Evolutionary conservation across 2,888 invertebrate genomes (phyloP), one percentile per base, ranked within the genome.

Genomic region (Serripes groenlandicus): DNA sequence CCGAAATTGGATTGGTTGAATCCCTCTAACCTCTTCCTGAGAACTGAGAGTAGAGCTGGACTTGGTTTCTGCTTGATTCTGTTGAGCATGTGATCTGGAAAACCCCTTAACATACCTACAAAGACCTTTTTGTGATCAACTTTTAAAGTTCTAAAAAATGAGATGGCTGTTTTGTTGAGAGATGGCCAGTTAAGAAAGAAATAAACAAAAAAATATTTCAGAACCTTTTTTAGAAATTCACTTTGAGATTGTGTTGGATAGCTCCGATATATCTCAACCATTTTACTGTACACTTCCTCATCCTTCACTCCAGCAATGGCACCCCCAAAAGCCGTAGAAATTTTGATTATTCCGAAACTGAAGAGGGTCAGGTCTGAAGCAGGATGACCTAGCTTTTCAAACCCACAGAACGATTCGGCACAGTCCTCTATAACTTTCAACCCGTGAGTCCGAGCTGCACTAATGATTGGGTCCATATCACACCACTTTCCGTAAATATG

Each of bases 321-420:
- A 23, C 95, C 95, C 30, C 94, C 94, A 77, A 95, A 94, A 0
- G 94, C 90, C 0, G 95, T 94, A 69, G 83, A 93, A 72, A 90
- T 93, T 83, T 95, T 95, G 35, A 95, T 94, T 26, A 93, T 88
- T 11, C 95, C 95, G 85, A 95, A 95, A 87, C 94, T 94, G 85
- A 94, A 95, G 15, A 95, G 80, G 5, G 91, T 75, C 0, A 95
- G 56, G 79, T 95, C 94, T 18, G 93, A 88, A 18, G 88, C 74
- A 1, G 94, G 93, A 81, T 95, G 91, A 26, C 95, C 94, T 1
- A 93, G 69, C 23, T 89, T 75, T n/a, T 91, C 86, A 74, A 93
- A 93, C 7, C 94, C 95, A 75, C 90, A 90, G 86, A 95, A 95
- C 1, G 85, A 87, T 78, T 95, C 95, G 0, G 95, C 95, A 88